phyloP scores from a whole-genome alignment of 2,113 vertebrate genomes.

The Grammomys dolichurus region DNA sequence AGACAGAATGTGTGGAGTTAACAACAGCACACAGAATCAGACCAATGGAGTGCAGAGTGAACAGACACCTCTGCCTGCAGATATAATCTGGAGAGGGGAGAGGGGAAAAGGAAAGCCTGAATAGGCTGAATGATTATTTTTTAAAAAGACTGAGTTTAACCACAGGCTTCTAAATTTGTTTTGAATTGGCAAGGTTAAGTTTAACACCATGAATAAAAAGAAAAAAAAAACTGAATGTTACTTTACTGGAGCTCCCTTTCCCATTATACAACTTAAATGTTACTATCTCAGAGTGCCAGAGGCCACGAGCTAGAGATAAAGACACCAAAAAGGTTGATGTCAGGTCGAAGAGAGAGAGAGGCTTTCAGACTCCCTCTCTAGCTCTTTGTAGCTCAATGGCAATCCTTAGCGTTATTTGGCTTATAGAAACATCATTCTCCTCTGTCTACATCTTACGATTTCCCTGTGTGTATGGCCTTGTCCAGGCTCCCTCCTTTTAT shows the following conservation, averaged over 20 bases:
- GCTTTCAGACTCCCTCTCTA: not conserved
- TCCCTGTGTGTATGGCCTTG: not conserved
- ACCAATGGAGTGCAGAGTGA: not conserved
- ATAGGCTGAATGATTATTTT: not conserved
- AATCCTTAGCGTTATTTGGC: not conserved
- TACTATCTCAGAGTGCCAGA: not conserved
- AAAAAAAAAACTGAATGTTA: not conserved
- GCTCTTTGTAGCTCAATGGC: not conserved
- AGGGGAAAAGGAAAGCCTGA: not conserved
- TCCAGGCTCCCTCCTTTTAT: not conserved
- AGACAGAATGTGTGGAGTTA: not conserved
- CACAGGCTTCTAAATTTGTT: constrained; percentile 4
- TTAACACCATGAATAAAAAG: constrained; percentile 2
- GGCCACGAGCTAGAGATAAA: not conserved
- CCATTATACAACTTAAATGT: not conserved
- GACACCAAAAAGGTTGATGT: not conserved
- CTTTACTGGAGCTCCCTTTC: not conserved
- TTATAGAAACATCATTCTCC: not conserved
- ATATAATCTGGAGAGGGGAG: not conserved
- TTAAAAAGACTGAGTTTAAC: not conserved
- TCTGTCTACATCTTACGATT: not conserved
- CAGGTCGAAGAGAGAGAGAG: not conserved
- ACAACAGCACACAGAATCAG: not conserved
- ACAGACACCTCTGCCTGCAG: not conserved
- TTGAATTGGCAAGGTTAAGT: constrained; percentile 42